Conservation (phyloP, 2,888 invertebrate species). For the Mycogona germanica region DNA sequence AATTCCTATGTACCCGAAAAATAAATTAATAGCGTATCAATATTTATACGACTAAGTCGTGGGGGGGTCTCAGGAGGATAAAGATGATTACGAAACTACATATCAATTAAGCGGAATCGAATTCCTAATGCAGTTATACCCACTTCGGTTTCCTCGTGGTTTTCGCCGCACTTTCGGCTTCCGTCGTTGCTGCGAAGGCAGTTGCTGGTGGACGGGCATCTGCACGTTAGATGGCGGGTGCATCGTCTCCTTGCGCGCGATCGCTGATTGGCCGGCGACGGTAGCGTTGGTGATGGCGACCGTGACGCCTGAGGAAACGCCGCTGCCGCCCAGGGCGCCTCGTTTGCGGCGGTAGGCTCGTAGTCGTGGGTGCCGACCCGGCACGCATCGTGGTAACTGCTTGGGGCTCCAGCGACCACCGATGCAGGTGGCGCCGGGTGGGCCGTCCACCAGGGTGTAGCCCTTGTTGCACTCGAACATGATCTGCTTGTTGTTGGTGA, state of each 20-base stretch:
- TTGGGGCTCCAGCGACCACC: constrained; percentile 89
- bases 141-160: constrained; percentile 5
- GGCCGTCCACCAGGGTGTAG: constrained; percentile 71
- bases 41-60: too few relatives aligned
- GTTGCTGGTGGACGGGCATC: constrained; percentile 8
- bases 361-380: constrained; percentile 75
- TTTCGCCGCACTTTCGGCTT: constrained; percentile 2
- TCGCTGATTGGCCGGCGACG: neutral
- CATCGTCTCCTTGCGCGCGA: neutral
- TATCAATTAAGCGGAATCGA: too few relatives aligned
- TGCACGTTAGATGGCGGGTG: neutral
- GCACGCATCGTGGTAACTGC: constrained; percentile 64
- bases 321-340: constrained; percentile 40
- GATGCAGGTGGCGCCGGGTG: constrained; percentile 87
- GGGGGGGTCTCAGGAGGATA: too few relatives aligned
- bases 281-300: neutral
- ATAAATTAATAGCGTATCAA: too few relatives aligned
- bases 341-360: constrained; percentile 58
- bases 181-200: constrained; percentile 5
- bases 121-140: too few relatives aligned
- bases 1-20: too few relatives aligned
- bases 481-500: constrained; percentile 82
- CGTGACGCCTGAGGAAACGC: neutral
- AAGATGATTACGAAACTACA: too few relatives aligned
- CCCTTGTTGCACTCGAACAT: constrained; percentile 93